phyloP scores from a whole-genome alignment of 1,140 invertebrate species.

The Temnothorax longispinosus region DNA sequence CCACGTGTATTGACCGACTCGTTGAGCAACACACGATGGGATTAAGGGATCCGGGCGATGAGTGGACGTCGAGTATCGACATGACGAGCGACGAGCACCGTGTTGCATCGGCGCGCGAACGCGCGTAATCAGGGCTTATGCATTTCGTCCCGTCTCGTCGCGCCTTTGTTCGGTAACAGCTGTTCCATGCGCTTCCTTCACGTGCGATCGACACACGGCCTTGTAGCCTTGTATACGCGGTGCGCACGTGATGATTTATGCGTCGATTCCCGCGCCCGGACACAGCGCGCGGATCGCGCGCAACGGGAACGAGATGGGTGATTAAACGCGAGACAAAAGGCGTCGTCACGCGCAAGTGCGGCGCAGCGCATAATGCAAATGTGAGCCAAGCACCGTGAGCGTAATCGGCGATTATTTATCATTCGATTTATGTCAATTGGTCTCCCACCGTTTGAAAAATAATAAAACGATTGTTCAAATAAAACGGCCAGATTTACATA shows the following conservation, averaged over 20 bases:
- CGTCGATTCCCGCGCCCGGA: conserved; percentile 21
- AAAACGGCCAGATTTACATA: not conserved
- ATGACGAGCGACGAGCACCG: not conserved
- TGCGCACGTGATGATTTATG: conserved; percentile 40
- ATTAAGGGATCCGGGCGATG: conserved; percentile 16
- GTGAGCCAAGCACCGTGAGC: not conserved
- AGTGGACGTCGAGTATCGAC: conserved; percentile 25
- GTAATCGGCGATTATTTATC: not conserved
- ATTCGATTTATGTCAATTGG: not conserved
- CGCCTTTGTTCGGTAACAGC: conserved; percentile 45
- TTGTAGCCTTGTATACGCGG: conserved; percentile 19
- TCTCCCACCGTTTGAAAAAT: not conserved
- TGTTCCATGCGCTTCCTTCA: conserved; percentile 32
- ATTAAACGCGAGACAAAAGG: conserved; percentile 12
- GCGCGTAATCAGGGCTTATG: conserved; percentile 42
- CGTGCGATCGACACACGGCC: conserved; percentile 13
- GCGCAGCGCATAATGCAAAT: not conserved
- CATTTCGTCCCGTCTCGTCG: conserved; percentile 31
- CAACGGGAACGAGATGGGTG: not conserved
- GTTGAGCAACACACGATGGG: not conserved
- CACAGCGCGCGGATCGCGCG: not conserved
- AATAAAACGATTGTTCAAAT: not conserved
- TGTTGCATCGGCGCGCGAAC: conserved; percentile 1
- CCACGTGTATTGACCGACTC: not conserved
- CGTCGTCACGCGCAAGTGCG: conserved; percentile 7